Evolutionary conservation across 2,797 vertebrate genomes (phyloP), one percentile per base, ranked within the genome.

Genomic region (Cyprinodon diabolis): DNA sequence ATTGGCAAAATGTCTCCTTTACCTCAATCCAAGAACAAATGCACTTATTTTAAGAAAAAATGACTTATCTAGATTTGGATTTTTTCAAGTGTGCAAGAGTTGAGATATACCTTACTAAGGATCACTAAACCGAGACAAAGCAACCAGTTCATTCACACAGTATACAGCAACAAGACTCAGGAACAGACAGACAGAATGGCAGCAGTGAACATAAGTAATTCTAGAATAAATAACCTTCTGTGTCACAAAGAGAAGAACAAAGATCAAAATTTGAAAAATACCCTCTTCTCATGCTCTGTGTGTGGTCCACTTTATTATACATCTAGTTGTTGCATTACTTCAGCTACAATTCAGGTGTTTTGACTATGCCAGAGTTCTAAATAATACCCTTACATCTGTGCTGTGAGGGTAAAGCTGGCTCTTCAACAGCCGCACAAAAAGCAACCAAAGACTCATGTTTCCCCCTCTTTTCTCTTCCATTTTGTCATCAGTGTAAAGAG

Each of bases 401-500:
- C 11, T 21, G 11, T 48, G 10, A 37, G 15, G 37, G 43, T 15
- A 1, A 40, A 1, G 1, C n/a, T 13, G 12, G 13, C 12, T 14
- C 14, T 43, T 11, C n/a, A 30, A 47, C 68, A 69, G 68, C 55
- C 9, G 19, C 21, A 35, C 68, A 15, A 21, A 51, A 1, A 35
- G 55, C 69, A 48, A 58, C 13, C 25, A 37, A 68, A 79, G 79
- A 12, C 77, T 76, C 75, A 2, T 23, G 66, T 67, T 68, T 17
- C 65, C 62, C 43, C 43, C 2, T 7, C 66, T 55, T 21, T 73
- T 73, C 45, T 75, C 70, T 60, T 30, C 71, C 83, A 63, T 78
- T 79, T 72, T 65, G 52, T 52, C 71, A 49, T 68, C 0, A 19
- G 78, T 69, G 77, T 68, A 78, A 84, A 80, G 66, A 71, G 37